Evolutionary conservation across 2,888 invertebrate genomes (phyloP).

Genomic region (Pollenia angustigena): DNA sequence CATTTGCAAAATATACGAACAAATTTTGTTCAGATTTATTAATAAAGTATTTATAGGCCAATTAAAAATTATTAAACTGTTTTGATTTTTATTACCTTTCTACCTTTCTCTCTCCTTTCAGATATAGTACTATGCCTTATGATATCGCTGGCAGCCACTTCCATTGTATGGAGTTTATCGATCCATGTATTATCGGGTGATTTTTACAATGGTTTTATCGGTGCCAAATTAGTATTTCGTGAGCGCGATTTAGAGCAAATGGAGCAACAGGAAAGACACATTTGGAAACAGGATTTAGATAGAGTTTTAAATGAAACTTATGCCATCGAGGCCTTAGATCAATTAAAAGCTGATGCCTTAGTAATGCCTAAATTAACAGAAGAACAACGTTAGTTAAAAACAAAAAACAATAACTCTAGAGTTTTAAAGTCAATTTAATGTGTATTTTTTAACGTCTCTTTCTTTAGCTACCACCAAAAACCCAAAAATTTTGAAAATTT

Average conservation of each 20-base stretch:
- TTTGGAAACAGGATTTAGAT: conserved; percentile 77
- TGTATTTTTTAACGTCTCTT: not conserved
- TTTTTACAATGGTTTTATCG: conserved; percentile 79
- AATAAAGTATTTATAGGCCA: conserved; percentile 2
- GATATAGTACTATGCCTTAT: conserved; percentile 81
- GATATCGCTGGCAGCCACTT: conserved; percentile 80
- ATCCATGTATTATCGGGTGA: conserved; percentile 80
- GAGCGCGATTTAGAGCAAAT: conserved; percentile 77
- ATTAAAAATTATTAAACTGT: not conserved
- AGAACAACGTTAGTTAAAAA: conserved; percentile 46
- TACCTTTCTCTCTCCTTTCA: conserved; percentile 61
- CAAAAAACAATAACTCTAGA: not conserved
- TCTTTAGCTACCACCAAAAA: conserved; percentile 75
- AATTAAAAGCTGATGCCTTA: conserved; percentile 66
- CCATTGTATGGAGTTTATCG: conserved; percentile 80
- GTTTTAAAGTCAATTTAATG: not conserved
- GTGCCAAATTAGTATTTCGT: conserved; percentile 80
- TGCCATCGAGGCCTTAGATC: conserved; percentile 62
- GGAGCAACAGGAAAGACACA: conserved; percentile 76
- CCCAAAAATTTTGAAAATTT: conserved; percentile 77
- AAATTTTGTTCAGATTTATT: not conserved
- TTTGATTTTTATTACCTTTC: not conserved
- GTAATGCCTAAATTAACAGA: conserved; percentile 58
- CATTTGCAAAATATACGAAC: not conserved
- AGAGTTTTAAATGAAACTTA: conserved; percentile 75